phyloP scores from a whole-genome alignment of 1,140 invertebrate species.

The Drosophila kohkoa region DNA sequence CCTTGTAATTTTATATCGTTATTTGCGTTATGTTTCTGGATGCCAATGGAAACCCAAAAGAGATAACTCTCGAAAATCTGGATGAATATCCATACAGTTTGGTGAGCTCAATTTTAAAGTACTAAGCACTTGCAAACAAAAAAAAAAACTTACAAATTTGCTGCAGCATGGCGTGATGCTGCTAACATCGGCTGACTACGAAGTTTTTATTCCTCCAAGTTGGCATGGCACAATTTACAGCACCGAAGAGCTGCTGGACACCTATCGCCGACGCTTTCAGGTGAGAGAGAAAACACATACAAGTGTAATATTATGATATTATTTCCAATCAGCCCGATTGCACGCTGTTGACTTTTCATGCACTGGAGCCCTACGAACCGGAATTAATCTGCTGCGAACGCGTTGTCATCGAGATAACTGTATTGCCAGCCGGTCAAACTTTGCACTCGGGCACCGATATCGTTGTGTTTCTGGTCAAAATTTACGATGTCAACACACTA shows the following conservation, averaged over 20 bases:
- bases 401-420: conserved; percentile 57
- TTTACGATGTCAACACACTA: conserved; percentile 37
- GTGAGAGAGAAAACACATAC: conserved; percentile 17
- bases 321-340: conserved; percentile 40
- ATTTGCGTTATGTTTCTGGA: conserved; percentile 57
- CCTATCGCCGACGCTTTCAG: conserved; percentile 52
- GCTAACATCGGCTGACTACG: conserved; percentile 57
- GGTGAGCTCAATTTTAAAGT: conserved; percentile 29
- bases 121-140: no score
- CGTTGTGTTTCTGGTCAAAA: conserved; percentile 59
- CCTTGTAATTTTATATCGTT: neutral
- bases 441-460: conserved; percentile 52
- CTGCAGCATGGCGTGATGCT: conserved; percentile 55
- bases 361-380: conserved; percentile 56
- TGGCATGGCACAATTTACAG: conserved; percentile 71
- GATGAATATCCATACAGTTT: conserved; percentile 52
- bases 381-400: conserved; percentile 61
- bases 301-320: no score
- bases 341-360: conserved; percentile 58
- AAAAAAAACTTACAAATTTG: no score
- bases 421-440: conserved; percentile 54
- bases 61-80: conserved; percentile 54
- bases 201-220: conserved; percentile 48
- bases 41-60: conserved; percentile 47
- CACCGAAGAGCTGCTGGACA: conserved; percentile 48